Evolutionary conservation across 2,797 vertebrate species (phyloP).

Genomic region (Poeciliopsis turneri): DNA sequence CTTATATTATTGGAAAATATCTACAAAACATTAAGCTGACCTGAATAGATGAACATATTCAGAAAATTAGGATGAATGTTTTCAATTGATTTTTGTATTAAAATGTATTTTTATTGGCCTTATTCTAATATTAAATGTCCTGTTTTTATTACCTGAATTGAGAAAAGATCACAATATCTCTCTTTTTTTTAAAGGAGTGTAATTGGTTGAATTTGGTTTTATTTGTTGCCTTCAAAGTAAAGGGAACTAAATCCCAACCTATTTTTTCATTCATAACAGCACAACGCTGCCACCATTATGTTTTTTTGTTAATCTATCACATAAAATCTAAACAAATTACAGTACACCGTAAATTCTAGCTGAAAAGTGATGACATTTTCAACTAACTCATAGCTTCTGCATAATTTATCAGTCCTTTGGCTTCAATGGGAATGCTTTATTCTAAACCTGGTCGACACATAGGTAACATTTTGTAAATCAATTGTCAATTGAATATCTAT

Average conservation of each 20-base stretch:
- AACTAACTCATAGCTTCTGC: not conserved
- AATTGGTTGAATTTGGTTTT: not conserved
- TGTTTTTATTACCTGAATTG: not conserved
- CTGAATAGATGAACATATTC: not conserved
- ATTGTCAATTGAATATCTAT: too few species aligned
- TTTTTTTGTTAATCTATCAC: not conserved
- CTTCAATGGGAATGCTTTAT: not conserved
- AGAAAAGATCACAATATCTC: not conserved
- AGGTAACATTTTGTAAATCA: not conserved
- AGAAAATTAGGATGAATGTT: not conserved
- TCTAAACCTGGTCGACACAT: not conserved
- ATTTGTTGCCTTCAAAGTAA: not conserved
- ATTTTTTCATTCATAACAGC: not conserved
- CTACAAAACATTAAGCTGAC: not conserved
- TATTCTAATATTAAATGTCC: not conserved
- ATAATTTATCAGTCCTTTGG: not conserved
- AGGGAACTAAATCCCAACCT: not conserved
- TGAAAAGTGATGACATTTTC: not conserved
- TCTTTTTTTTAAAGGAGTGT: not conserved
- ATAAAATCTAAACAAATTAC: not conserved
- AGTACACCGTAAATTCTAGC: not conserved
- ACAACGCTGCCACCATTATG: not conserved
- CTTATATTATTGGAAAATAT: too few species aligned
- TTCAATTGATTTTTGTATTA: not conserved
- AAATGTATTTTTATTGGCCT: not conserved